Evolutionary conservation across 2,797 vertebrate genomes (phyloP).

Genomic region (Phataginus tricuspis): DNA sequence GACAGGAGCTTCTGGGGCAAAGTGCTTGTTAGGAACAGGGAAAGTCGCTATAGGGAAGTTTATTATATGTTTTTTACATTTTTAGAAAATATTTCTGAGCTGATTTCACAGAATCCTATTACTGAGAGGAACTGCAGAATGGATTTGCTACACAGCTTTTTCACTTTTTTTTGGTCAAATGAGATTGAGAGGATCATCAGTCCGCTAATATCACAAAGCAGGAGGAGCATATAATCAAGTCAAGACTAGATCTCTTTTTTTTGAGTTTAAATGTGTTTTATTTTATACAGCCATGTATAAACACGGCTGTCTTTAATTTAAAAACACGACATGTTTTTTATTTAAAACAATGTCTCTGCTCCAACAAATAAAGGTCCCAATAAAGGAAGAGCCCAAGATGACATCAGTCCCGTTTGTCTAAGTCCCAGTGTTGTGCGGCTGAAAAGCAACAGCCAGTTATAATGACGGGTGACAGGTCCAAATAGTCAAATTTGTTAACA

Average conservation of each 20-base stretch:
- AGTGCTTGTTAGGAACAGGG: background rate
- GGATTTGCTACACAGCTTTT: background rate
- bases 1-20: background rate
- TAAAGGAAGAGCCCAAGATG: too few relatives aligned
- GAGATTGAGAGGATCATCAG: background rate
- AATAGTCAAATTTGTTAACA: too few relatives aligned
- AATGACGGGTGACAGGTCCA: too few relatives aligned
- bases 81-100: constrained; percentile 16
- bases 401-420: too few relatives aligned
- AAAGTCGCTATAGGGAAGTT: background rate
- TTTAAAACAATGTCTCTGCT: too few relatives aligned
- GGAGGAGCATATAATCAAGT: background rate
- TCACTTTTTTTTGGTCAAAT: background rate
- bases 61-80: background rate
- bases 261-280: too few relatives aligned
- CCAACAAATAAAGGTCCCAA: too few relatives aligned
- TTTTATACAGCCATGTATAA: too few relatives aligned
- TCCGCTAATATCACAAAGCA: background rate
- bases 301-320: too few relatives aligned
- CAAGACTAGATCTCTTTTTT: background rate
- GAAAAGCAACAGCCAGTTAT: too few relatives aligned
- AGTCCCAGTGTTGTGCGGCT: too few relatives aligned
- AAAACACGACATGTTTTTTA: too few relatives aligned
- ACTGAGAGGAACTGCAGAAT: background rate
- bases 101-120: background rate